Percentiles rank a stretch among this genome's conserved stretches.
These are phyloP conservation scores for Chaitophorus viminalis DNA, from an alignment of 2,888 invertebrate species.

Conservation along the genomic window DNA sequence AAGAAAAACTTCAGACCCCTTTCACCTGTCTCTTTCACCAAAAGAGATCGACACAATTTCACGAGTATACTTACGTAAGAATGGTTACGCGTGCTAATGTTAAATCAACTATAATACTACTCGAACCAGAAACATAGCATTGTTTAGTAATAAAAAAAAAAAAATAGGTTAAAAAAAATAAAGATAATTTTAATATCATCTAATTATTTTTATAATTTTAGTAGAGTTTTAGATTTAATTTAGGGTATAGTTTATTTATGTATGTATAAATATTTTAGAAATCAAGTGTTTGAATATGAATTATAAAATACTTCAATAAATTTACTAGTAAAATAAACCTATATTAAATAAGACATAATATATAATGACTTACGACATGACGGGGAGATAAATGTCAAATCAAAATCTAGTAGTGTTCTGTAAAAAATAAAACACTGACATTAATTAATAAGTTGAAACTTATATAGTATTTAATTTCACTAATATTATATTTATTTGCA, in stretches of 20 bases:
- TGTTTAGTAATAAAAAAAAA: conserved; percentile 52
- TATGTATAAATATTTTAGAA: background rate
- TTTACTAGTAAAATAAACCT: conserved; percentile 34
- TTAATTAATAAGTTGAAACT: conserved; percentile 27
- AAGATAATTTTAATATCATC: conserved; percentile 12
- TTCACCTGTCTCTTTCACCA: conserved; percentile 61
- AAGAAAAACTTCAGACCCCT: conserved; percentile 59
- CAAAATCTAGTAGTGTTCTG: conserved; percentile 55
- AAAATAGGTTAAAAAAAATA: conserved; percentile 50
- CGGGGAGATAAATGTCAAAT: conserved; percentile 46
- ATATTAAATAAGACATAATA: conserved; percentile 38
- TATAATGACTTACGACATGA: conserved; percentile 51
- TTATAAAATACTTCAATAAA: conserved; percentile 15
- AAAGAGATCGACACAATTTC: conserved; percentile 62
- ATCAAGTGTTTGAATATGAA: background rate
- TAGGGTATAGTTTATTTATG: background rate
- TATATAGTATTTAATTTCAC: background rate
- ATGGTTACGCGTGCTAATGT: conserved; percentile 59
- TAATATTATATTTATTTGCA: no score
- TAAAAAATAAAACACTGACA: conserved; percentile 51
- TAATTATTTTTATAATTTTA: background rate
- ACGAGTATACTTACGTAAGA: conserved; percentile 57
- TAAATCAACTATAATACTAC: conserved; percentile 61
- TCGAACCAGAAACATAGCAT: conserved; percentile 59
- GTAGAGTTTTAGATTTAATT: background rate